phyloP scores from a whole-genome alignment of 2,888 invertebrate genomes.

The Spisula solida region DNA sequence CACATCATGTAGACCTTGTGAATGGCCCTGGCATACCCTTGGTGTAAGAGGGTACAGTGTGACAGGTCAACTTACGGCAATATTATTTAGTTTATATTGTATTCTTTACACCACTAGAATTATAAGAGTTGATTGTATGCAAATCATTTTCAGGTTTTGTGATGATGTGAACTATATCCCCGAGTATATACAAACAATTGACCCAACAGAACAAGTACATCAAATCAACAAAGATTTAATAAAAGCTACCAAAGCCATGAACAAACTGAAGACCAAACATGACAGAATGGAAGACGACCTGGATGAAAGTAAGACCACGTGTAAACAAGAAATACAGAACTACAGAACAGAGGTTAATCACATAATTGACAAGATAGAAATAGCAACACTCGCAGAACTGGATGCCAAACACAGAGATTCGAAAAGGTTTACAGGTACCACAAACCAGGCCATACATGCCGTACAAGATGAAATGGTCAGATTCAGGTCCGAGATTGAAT shows the following conservation, averaged over 20 bases:
- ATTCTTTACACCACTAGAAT: too few species aligned
- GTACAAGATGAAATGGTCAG: not conserved
- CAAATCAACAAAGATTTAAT: not conserved
- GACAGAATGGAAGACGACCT: not conserved
- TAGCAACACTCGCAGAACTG: conserved; percentile 5
- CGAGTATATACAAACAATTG: not conserved
- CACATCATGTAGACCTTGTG: too few species aligned
- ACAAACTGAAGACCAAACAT: not conserved
- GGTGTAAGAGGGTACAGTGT: too few species aligned
- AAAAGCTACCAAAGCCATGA: not conserved
- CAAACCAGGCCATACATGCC: not conserved
- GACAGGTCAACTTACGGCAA: too few species aligned
- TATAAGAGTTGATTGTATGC: too few species aligned
- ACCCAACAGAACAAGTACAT: not conserved
- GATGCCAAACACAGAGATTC: not conserved
- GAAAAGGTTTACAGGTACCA: not conserved
- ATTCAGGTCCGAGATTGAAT: not conserved
- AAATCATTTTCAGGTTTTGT: conserved; percentile 6
- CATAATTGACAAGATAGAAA: conserved; percentile 6
- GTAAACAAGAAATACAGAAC: not conserved
- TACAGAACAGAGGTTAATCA: conserved; percentile 3
- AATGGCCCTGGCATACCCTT: too few species aligned
- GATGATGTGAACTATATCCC: conserved; percentile 11
- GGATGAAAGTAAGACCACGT: not conserved
- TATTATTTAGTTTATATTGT: too few species aligned